phyloP scores from a whole-genome alignment of 1,140 invertebrate genomes.

The Stenopsyche tienmushanensis region DNA sequence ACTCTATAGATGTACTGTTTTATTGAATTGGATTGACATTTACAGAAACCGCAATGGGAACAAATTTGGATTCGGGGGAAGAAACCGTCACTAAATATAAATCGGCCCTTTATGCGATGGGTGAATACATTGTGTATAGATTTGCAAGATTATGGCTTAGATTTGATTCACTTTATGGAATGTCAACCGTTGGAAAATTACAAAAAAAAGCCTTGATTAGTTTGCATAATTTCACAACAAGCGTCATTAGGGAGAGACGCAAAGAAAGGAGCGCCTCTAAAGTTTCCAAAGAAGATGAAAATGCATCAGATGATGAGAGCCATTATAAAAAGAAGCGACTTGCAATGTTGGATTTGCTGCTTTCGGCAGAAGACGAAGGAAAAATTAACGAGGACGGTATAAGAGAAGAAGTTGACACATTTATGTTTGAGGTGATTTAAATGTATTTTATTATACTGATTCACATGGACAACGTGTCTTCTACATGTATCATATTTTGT shows the following conservation, averaged over 20 bases:
- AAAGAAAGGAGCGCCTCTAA: background rate
- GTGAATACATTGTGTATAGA: constrained; percentile 52
- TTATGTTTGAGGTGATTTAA: too few relatives aligned
- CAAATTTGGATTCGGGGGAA: constrained; percentile 62
- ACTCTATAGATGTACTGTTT: background rate
- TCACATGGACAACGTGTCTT: too few relatives aligned
- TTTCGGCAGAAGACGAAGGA: constrained; percentile 59
- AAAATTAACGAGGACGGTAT: constrained; percentile 56
- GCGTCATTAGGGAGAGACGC: constrained; percentile 45
- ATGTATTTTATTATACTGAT: too few relatives aligned
- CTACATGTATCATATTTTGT: too few relatives aligned
- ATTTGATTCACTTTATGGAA: constrained; percentile 55
- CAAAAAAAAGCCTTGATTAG: constrained; percentile 56
- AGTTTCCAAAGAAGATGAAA: constrained; percentile 24
- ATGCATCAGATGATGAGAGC: constrained; percentile 1
- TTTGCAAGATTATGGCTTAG: constrained; percentile 63
- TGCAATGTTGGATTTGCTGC: constrained; percentile 79
- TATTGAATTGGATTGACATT: constrained; percentile 20
- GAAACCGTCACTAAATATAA: constrained; percentile 64
- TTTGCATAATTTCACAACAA: constrained; percentile 63
- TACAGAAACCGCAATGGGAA: constrained; percentile 81
- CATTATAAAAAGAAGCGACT: constrained; percentile 57
- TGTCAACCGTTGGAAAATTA: constrained; percentile 50
- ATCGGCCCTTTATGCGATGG: constrained; percentile 55
- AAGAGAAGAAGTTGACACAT: too few relatives aligned